A percentile compares a stretch with the other conserved stretches of the same genome.
phyloP scores from a whole-genome alignment of 2,113 vertebrate genomes.

The Elachura formosa region DNA sequence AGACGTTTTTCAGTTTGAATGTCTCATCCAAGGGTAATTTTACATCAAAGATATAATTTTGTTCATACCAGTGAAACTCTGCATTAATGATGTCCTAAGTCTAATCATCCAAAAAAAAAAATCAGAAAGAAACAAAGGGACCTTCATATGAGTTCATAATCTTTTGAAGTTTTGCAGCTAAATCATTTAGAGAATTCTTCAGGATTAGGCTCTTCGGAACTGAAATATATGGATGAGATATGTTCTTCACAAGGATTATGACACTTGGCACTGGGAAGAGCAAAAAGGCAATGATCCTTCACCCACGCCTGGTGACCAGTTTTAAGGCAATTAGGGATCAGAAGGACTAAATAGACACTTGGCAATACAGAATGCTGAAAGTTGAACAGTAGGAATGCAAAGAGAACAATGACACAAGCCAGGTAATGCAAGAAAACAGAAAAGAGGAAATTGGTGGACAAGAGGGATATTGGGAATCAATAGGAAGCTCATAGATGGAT shows the following conservation, averaged over 20 bases:
- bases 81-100: not conserved
- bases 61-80: not conserved
- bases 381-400: not conserved
- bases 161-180: not conserved
- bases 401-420: not conserved
- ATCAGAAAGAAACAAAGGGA: not conserved
- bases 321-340: not conserved
- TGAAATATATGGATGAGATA: not conserved
- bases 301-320: fast-evolving
- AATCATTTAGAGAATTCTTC: not conserved
- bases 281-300: not conserved
- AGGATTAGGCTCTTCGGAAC: not conserved
- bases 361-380: not conserved
- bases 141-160: fast-evolving
- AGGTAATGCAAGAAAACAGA: not conserved
- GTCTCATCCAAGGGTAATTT: not conserved
- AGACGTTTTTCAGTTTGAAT: not conserved
- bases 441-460: not conserved
- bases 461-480: not conserved
- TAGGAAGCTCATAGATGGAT: not conserved
- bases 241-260: not conserved
- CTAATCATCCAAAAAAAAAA: not conserved
- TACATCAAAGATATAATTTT: not conserved
- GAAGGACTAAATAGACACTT: not conserved
- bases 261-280: not conserved